These are phyloP conservation scores for Asobara japonica DNA, from an alignment of 1,140 invertebrate genomes.

Conservation along the genomic window DNA sequence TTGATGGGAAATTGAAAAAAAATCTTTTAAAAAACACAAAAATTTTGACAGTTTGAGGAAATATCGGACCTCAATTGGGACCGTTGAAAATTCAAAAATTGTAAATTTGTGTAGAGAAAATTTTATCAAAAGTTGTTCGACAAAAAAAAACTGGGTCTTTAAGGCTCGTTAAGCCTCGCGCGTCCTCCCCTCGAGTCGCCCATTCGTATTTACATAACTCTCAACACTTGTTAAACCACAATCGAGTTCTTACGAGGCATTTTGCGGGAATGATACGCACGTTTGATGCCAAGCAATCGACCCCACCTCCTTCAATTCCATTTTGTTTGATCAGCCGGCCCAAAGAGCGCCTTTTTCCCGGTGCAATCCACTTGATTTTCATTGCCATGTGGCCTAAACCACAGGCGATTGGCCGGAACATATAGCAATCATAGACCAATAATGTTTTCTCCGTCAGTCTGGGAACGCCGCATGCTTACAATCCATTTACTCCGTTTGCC, in stretches of 20 bases:
- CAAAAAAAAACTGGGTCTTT: too few species aligned
- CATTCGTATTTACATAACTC: background rate
- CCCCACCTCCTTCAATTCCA: background rate
- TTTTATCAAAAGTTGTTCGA: too few species aligned
- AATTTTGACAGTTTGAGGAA: too few species aligned
- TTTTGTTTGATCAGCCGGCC: constrained; percentile 30
- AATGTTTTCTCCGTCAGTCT: background rate
- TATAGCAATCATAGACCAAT: background rate
- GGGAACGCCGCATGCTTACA: background rate
- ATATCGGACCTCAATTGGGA: too few species aligned
- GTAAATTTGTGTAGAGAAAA: too few species aligned
- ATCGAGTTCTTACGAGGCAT: constrained; percentile 13
- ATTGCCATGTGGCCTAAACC: background rate
- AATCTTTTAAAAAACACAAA: too few species aligned
- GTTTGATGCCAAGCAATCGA: constrained; percentile 24
- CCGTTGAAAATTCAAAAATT: too few species aligned
- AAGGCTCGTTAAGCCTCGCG: background rate
- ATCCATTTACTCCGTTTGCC: background rate
- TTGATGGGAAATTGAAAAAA: too few species aligned
- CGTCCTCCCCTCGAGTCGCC: background rate
- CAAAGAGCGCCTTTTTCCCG: constrained; percentile 13
- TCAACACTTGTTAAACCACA: constrained; percentile 1
- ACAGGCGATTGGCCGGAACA: background rate
- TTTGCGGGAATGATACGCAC: constrained; percentile 1
- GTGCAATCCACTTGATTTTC: constrained; percentile 7